Evolutionary conservation across 2,113 vertebrate genomes (phyloP).

Genomic region (Corynorhinus townsendii): DNA sequence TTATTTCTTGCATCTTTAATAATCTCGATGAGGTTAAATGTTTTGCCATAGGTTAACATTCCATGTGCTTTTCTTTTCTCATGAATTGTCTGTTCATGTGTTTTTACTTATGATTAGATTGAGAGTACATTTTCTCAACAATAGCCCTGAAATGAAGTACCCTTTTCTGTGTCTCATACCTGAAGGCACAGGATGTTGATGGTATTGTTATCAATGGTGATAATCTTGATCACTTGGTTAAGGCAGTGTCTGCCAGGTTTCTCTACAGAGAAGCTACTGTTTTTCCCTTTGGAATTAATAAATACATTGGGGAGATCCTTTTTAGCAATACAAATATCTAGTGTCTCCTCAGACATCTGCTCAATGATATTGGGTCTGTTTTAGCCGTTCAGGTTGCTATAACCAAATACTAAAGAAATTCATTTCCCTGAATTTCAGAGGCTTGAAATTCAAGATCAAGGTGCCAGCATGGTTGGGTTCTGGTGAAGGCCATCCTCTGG

Average conservation of each 20-base stretch:
- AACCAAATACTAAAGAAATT: background rate
- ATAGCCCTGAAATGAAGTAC: background rate
- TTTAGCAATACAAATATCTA: background rate
- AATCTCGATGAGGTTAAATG: background rate
- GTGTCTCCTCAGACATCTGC: background rate
- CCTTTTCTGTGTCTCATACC: background rate
- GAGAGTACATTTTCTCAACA: background rate
- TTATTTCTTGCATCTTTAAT: background rate
- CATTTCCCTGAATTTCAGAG: background rate
- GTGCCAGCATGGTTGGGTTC: background rate
- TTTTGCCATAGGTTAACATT: background rate
- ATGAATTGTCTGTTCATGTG: background rate
- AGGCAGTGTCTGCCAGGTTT: background rate
- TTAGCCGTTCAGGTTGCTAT: background rate
- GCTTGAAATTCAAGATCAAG: background rate
- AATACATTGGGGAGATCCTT: background rate
- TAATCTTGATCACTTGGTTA: background rate
- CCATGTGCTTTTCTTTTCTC: background rate
- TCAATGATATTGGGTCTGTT: background rate
- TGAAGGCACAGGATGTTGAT: background rate
- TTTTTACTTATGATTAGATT: background rate
- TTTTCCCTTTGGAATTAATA: background rate
- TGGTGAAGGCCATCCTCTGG: background rate
- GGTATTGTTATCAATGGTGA: background rate
- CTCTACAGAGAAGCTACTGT: background rate